Conservation (phyloP, 2,888 invertebrate genomes). For the Thecocarcelia acutangulata region DNA sequence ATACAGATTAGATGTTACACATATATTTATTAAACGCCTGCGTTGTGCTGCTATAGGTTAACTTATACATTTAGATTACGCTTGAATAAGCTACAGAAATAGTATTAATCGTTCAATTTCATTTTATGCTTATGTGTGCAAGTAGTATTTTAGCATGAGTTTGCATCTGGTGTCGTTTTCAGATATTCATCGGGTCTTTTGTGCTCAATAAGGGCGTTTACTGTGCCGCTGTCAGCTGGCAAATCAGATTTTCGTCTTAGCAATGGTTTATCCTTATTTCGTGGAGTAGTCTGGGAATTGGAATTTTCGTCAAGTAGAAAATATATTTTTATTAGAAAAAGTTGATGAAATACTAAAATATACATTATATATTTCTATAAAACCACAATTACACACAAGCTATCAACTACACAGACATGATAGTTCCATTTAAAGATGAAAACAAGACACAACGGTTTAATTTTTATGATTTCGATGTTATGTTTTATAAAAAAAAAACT, state of each 20-base stretch:
- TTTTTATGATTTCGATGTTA: not conserved
- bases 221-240: constrained; percentile 95
- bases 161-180: constrained; percentile 91
- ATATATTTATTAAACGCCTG: constrained; percentile 55
- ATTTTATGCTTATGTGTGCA: no score
- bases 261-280: constrained; percentile 91
- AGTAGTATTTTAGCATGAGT: constrained; percentile 87
- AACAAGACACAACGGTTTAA: not conserved
- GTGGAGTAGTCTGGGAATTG: constrained; percentile 76
- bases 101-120: no score
- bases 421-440: not conserved
- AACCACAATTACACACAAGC: constrained; percentile 23
- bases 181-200: constrained; percentile 96
- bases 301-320: constrained; percentile 71
- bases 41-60: constrained; percentile 49
- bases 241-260: constrained; percentile 97
- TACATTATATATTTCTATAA: constrained; percentile 14
- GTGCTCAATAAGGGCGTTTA: constrained; percentile 95
- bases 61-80: constrained; percentile 31
- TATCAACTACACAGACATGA: constrained; percentile 34
- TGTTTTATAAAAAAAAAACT: no score
- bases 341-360: constrained; percentile 31
- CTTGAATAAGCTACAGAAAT: not conserved
- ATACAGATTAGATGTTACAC: not conserved
- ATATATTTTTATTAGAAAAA: constrained; percentile 44